These are phyloP conservation scores for Rhombomys opimus DNA, from an alignment of 2,113 vertebrate genomes.

Conservation along the genomic window DNA sequence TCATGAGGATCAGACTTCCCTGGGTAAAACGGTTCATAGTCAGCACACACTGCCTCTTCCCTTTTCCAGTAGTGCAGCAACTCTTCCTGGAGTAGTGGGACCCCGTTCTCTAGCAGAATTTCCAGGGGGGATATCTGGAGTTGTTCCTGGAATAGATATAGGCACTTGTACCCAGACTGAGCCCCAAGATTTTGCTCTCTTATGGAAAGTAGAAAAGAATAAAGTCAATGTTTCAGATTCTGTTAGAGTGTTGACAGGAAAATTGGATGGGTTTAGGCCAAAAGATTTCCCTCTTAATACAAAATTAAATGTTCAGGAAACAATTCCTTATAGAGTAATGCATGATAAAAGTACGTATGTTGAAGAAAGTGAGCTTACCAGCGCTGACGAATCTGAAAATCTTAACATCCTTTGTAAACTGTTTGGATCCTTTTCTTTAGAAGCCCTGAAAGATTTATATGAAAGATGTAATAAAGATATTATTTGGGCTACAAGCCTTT, in stretches of 20 bases:
- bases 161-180: conserved; percentile 90
- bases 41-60: conserved; percentile 84
- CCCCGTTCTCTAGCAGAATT: neutral
- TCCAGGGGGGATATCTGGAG: conserved; percentile 58
- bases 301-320: conserved; percentile 81
- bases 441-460: conserved; percentile 95
- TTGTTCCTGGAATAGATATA: conserved; percentile 21
- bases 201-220: conserved; percentile 93
- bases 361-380: conserved; percentile 92
- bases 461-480: conserved; percentile 97
- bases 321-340: conserved; percentile 91
- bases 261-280: conserved; percentile 89
- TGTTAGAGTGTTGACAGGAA: conserved; percentile 86
- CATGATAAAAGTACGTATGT: conserved; percentile 95
- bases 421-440: conserved; percentile 93
- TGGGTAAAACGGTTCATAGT: conserved; percentile 85
- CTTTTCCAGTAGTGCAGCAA: conserved; percentile 87
- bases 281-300: conserved; percentile 76
- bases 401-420: conserved; percentile 92
- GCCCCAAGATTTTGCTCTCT: conserved; percentile 92
- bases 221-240: conserved; percentile 82
- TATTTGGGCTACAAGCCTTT: conserved; percentile 95
- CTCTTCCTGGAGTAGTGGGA: conserved; percentile 65
- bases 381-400: conserved; percentile 87
- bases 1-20: conserved; percentile 82